Base-by-base conservation (phyloP, 2,888 invertebrate genomes). In the Caenorhabditis imperialis region DNA sequence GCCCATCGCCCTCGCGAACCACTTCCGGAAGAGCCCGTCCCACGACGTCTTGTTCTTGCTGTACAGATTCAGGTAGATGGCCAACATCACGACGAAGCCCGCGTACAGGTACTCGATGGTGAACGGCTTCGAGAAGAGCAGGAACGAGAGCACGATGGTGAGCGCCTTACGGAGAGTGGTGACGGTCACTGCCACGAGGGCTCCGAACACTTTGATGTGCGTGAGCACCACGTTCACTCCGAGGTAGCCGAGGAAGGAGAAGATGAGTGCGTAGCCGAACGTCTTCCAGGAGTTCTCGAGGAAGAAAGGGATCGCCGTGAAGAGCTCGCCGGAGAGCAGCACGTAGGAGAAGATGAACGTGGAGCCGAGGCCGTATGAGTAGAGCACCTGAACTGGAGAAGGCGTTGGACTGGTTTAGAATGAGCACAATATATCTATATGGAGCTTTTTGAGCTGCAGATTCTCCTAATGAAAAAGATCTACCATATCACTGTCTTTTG, bases 41-140 rank as follows among this genome's bases (percentile, higher is more conserved):
- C 79, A 82, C 12, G 72, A 76, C 12, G 75, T 35, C 57, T 77
- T 80, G 73, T 82, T 82, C 55, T 82, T 82, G 42, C 77, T 77
- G 61, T 93, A 93, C 54, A 96, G 91, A 90, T 95, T 96, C n/a
- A 97, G 90, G 89, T 96, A 96, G 87, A 97, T 96, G 6, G 96
- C 96, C 30, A 94, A 80, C 0, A 95, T 91, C 0, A 97, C 94
- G 58, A 97, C 90, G 82, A 93, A 88, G 1, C 96, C 96, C 0
- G 95, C 94, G 94, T 95, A 96, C 0, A 92, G 93, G 92, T 92
- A 96, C 93, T 95, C 94, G 82, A 93, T 92, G 22, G 94, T 93
- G 88, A 95, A 96, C 3, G 96, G 96, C 89, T 97, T 97, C 88
- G 93, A 92, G 88, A 98, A 98, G 86, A 96, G 92, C 58, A 96